These are phyloP conservation scores for Pan troglodytes DNA, from an alignment of 2,113 vertebrate genomes.

Conservation along the genomic window NHGRI_mPanTro3-v2.1_pri NC_072418.2:21656001-21656500, in stretches of 20 bases:
- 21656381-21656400: neutral
- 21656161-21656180: neutral
- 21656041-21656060: constrained; percentile 86
- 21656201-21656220: neutral
- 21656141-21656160: too few species aligned
- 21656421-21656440: neutral
- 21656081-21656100: constrained; percentile 87
- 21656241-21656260: neutral
- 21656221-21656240: neutral
- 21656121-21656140: constrained; percentile 41
- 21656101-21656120: constrained; percentile 86
- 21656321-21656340: neutral
- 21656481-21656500: neutral
- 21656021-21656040: neutral
- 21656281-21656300: fast-evolving
- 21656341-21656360: neutral
- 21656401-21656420: neutral
- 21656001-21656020: neutral
- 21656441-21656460: neutral
- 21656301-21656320: neutral
- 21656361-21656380: neutral
- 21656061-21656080: constrained; percentile 82
- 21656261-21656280: neutral
- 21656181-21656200: neutral
- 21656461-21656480: neutral